phyloP scores from a whole-genome alignment of 1,140 invertebrate species.

The Drosophila burlai region DNA sequence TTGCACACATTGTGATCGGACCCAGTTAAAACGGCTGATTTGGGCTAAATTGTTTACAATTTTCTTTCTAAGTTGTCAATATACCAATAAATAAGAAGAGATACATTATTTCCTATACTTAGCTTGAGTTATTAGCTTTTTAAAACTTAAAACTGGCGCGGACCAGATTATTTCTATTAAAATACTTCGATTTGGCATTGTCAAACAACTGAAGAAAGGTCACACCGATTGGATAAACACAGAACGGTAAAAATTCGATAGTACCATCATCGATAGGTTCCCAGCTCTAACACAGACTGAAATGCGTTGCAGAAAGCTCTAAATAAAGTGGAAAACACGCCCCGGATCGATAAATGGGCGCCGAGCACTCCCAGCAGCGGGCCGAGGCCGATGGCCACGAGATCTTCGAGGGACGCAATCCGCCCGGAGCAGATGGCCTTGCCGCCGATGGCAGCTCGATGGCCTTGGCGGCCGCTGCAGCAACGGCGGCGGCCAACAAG shows the following conservation, averaged over 20 bases:
- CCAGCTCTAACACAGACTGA: not conserved
- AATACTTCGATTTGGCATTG: not conserved
- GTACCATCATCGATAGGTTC: no score
- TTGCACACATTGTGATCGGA: not conserved
- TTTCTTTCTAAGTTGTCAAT: not conserved
- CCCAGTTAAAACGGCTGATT: not conserved
- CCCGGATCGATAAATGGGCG: slow-evolving; percentile 71
- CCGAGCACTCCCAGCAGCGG: slow-evolving; percentile 81
- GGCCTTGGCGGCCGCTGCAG: slow-evolving; percentile 59
- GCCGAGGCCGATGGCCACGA: slow-evolving; percentile 77
- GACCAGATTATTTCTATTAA: not conserved
- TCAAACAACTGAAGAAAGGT: not conserved
- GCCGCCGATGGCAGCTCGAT: slow-evolving; percentile 49
- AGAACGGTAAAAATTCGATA: no score
- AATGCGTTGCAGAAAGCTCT: slow-evolving; percentile 7
- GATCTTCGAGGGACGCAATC: slow-evolving; percentile 61
- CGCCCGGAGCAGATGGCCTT: slow-evolving; percentile 3
- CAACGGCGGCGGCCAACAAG: slow-evolving; percentile 64
- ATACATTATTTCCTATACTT: not conserved
- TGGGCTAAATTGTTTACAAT: not conserved
- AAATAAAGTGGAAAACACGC: slow-evolving; percentile 1
- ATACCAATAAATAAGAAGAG: not conserved
- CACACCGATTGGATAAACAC: slow-evolving; percentile 3
- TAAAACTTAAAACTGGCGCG: not conserved
- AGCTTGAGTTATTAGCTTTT: not conserved